Evolutionary conservation across 2,888 invertebrate genomes (phyloP).

Genomic region (Endomychus coccineus): DNA sequence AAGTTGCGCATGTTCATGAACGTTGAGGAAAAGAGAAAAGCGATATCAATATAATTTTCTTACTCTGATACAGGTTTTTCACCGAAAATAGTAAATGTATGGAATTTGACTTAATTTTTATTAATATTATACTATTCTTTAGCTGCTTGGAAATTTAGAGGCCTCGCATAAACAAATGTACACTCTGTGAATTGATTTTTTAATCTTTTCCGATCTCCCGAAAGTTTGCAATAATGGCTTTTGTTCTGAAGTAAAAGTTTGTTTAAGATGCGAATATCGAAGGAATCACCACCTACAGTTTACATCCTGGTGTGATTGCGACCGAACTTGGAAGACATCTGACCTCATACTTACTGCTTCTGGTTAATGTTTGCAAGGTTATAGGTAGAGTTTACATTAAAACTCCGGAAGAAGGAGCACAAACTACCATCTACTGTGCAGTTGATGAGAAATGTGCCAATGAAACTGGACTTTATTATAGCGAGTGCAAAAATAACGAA

Average conservation of each 20-base stretch:
- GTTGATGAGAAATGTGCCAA: conserved; percentile 56
- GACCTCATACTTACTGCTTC: conserved; percentile 30
- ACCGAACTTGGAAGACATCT: conserved; percentile 70
- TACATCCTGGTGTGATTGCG: conserved; percentile 67
- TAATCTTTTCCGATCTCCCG: background rate
- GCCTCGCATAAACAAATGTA: background rate
- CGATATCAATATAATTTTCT: too few species aligned
- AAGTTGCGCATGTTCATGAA: too few species aligned
- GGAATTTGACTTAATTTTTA: too few species aligned
- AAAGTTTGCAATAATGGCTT: too few species aligned
- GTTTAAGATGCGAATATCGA: conserved; percentile 33
- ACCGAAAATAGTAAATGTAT: too few species aligned
- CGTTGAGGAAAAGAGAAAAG: too few species aligned
- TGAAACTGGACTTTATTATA: conserved; percentile 52
- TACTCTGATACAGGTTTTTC: too few species aligned
- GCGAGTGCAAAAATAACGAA: conserved; percentile 51
- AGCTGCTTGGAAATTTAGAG: too few species aligned
- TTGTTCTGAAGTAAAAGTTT: conserved; percentile 5
- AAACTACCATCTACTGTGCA: conserved; percentile 67
- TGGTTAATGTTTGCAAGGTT: conserved; percentile 4
- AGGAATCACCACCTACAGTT: conserved; percentile 58
- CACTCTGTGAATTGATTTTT: conserved; percentile 1
- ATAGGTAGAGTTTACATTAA: conserved; percentile 6
- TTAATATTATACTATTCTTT: too few species aligned
- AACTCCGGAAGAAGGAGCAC: conserved; percentile 54